phyloP scores from a whole-genome alignment of 2,797 vertebrate genomes.

The Spondyliosoma cantharus region DNA sequence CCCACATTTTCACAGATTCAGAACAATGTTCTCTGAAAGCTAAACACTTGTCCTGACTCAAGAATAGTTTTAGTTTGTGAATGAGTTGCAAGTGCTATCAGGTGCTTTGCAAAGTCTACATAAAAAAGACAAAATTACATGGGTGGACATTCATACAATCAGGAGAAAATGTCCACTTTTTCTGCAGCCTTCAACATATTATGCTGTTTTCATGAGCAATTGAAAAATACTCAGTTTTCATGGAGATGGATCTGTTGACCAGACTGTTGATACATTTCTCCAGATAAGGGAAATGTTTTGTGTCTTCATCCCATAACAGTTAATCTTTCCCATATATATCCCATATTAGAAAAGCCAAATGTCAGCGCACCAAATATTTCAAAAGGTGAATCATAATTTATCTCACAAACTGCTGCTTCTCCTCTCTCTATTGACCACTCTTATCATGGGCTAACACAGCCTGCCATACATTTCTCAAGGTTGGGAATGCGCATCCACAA shows the following conservation, averaged over 20 bases:
- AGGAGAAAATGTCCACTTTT: too few species aligned
- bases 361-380: neutral
- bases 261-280: neutral
- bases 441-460: neutral
- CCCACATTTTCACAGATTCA: neutral
- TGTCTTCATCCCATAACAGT: neutral
- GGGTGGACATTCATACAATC: neutral
- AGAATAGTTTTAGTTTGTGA: neutral
- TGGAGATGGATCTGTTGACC: neutral
- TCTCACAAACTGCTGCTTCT: too few species aligned
- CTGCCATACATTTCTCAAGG: neutral
- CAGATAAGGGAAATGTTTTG: neutral
- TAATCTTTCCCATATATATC: neutral
- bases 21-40: neutral
- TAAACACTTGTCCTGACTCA: neutral
- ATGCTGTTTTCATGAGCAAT: too few species aligned
- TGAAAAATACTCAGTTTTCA: too few species aligned
- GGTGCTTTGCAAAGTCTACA: neutral
- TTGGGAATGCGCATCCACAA: neutral
- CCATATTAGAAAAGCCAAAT: neutral
- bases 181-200: too few species aligned
- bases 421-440: neutral
- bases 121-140: neutral
- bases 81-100: neutral
- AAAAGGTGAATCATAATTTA: slow-evolving; percentile 3